phyloP scores from a whole-genome alignment of 1,140 invertebrate species.

The Daktulosphaira vitifoliae region DNA sequence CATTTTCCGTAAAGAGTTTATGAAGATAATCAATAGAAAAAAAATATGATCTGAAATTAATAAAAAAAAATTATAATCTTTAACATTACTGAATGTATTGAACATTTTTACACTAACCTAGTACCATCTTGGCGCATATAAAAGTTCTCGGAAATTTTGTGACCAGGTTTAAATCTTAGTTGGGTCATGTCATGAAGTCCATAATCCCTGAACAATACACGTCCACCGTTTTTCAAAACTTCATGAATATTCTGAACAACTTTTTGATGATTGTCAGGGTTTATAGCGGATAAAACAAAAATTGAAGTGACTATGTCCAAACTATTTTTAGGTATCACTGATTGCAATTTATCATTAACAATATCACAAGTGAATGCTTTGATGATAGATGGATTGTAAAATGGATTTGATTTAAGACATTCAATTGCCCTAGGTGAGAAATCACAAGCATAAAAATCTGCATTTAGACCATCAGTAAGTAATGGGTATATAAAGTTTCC shows the following conservation, averaged over 20 bases:
- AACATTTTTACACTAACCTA: constrained; percentile 49
- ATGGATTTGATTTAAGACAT: constrained; percentile 63
- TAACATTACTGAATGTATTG: constrained; percentile 12
- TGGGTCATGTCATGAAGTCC: constrained; percentile 98
- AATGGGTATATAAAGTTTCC: constrained; percentile 95
- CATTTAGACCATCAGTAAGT: constrained; percentile 63
- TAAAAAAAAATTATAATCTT: constrained; percentile 30
- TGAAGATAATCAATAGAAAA: constrained; percentile 61
- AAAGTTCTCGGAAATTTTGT: constrained; percentile 89
- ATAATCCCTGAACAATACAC: constrained; percentile 90
- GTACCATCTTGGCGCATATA: constrained; percentile 98
- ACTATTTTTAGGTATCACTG: constrained; percentile 46
- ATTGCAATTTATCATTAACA: constrained; percentile 53
- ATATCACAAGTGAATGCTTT: constrained; percentile 69
- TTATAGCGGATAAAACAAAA: constrained; percentile 72
- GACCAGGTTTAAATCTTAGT: constrained; percentile 81
- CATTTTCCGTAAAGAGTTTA: constrained; percentile 53
- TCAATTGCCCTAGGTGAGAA: constrained; percentile 84
- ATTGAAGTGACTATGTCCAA: constrained; percentile 64
- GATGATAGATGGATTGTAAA: constrained; percentile 56
- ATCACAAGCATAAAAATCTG: constrained; percentile 86
- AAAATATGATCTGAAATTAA: constrained; percentile 62
- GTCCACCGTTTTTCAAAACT: constrained; percentile 68
- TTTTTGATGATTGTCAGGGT: constrained; percentile 64
- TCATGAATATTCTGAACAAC: constrained; percentile 61